Evolutionary conservation across 2,888 invertebrate species (phyloP).

Genomic region (Autographa pulchrina): DNA sequence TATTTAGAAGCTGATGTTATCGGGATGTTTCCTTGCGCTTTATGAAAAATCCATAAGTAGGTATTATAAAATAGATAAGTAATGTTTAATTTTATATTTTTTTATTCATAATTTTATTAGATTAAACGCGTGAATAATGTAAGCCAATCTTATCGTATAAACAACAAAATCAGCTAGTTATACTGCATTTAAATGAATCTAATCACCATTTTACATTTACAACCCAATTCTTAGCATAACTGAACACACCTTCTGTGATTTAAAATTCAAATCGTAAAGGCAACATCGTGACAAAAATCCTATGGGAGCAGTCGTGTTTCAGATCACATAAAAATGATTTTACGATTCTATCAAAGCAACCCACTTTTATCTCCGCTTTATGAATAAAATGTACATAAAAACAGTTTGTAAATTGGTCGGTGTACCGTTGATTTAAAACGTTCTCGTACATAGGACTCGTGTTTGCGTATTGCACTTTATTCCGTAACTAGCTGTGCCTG

Average conservation of each 20-base stretch:
- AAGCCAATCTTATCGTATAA: background rate
- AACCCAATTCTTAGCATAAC: slow-evolving; percentile 48
- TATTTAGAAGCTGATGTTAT: too few relatives aligned
- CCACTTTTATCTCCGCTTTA: slow-evolving; percentile 77
- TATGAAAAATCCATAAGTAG: too few relatives aligned
- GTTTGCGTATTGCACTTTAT: slow-evolving; percentile 2
- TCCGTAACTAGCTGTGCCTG: too few relatives aligned
- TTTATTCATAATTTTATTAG: too few relatives aligned
- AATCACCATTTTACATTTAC: slow-evolving; percentile 23
- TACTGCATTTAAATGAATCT: background rate
- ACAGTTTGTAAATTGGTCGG: slow-evolving; percentile 67
- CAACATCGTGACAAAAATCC: slow-evolving; percentile 83
- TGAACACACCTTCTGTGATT: slow-evolving; percentile 63
- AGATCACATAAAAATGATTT: slow-evolving; percentile 85
- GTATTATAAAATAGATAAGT: too few relatives aligned
- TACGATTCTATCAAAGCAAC: slow-evolving; percentile 81
- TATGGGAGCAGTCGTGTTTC: slow-evolving; percentile 74
- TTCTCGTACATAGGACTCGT: slow-evolving; percentile 17
- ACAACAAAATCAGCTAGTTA: background rate
- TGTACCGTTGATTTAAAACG: slow-evolving; percentile 47
- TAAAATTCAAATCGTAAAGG: slow-evolving; percentile 73
- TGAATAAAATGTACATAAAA: slow-evolving; percentile 81
- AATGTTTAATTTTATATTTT: too few relatives aligned
- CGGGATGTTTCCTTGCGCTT: too few relatives aligned
- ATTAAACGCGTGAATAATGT: background rate